Conservation (phyloP, 1,140 invertebrate genomes). For the Trachymyrmex septentrionalis region DNA sequence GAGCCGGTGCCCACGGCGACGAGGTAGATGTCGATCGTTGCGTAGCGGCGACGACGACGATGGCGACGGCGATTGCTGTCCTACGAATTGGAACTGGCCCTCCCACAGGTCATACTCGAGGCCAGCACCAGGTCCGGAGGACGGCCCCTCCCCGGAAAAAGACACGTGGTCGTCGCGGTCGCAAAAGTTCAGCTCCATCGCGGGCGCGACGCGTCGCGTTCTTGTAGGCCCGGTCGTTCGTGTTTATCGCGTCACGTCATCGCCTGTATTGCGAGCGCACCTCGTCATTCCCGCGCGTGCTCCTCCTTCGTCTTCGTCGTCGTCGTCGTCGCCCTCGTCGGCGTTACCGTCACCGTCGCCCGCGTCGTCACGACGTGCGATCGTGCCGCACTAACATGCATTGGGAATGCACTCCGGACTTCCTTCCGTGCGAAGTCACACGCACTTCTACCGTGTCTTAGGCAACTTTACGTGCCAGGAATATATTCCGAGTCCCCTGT, state of each 20-base stretch:
- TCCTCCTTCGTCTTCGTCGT: conserved; percentile 16
- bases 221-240: conserved; percentile 58
- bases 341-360: conserved; percentile 56
- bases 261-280: conserved; percentile 65
- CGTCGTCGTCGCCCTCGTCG: conserved; percentile 49
- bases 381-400: not conserved
- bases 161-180: conserved; percentile 65
- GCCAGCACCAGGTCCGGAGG: conserved; percentile 76
- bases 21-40: conserved; percentile 54
- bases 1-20: conserved; percentile 68
- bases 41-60: not conserved
- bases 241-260: conserved; percentile 71
- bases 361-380: conserved; percentile 12
- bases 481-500: conserved; percentile 62
- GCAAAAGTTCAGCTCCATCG: conserved; percentile 61
- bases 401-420: conserved; percentile 15
- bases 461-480: conserved; percentile 71
- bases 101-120: conserved; percentile 95
- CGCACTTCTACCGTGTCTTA: conserved; percentile 67
- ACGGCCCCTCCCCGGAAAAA: conserved; percentile 67
- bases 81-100: conserved; percentile 94
- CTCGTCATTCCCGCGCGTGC: conserved; percentile 64
- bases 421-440: conserved; percentile 53
- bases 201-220: conserved; percentile 32
- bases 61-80: conserved; percentile 75